phyloP scores from a whole-genome alignment of 92 coral and sea anemone species.

The Chrysogorgia sp. region DNA sequence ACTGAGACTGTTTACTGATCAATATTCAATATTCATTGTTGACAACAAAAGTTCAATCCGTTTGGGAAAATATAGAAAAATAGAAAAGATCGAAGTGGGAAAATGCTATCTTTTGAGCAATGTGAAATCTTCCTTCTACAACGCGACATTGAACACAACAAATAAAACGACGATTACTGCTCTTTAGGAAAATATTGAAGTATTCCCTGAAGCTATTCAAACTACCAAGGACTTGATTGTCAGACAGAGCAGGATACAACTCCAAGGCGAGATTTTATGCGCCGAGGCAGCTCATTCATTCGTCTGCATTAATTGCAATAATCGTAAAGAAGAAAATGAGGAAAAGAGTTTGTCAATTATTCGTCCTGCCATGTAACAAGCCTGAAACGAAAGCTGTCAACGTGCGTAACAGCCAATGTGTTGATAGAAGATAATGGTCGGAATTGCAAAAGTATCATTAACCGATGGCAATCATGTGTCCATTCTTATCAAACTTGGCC shows the following conservation, averaged over 20 bases:
- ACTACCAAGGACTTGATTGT: background rate
- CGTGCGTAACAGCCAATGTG: constrained; percentile 7
- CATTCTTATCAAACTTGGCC: constrained; percentile 3
- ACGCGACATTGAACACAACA: constrained; percentile 6
- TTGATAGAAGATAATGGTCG: too few species aligned
- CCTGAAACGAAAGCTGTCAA: constrained; percentile 14
- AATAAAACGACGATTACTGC: background rate
- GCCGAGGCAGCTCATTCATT: background rate
- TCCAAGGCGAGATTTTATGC: too few species aligned
- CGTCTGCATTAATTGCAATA: constrained; percentile 9
- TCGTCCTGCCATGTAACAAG: constrained; percentile 1
- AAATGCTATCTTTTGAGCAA: constrained; percentile 10
- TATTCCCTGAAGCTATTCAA: background rate
- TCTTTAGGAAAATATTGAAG: too few species aligned
- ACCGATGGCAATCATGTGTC: background rate
- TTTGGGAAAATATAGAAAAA: background rate
- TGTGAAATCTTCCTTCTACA: constrained; percentile 13
- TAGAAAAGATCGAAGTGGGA: background rate
- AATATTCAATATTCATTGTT: background rate
- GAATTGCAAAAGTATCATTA: background rate
- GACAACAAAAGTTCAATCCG: background rate
- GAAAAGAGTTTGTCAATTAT: background rate
- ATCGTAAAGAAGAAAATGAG: background rate
- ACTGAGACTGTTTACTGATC: constrained; percentile 3
- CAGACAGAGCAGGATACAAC: background rate